Evolutionary conservation across 92 coral and sea anemone genomes (phyloP), one percentile per base, ranked within the genome.

Genomic region (Porites evermanni): DNA sequence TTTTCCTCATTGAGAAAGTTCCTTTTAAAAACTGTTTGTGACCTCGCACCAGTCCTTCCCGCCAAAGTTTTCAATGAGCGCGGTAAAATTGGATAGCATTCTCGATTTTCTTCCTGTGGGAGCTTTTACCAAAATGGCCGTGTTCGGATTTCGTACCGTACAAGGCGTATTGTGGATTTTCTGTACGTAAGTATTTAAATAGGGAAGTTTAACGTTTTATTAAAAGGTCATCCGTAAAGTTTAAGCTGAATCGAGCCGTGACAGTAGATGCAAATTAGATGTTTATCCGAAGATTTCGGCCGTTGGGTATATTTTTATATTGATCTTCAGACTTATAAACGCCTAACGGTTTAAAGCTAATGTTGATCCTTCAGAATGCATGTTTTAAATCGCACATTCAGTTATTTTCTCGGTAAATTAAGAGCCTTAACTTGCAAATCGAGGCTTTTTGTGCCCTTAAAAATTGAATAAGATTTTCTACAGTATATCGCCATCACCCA

Each of bases 11-110:
- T 38, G 47, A 0, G 0, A 38, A 38, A 38, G 47, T 56, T 56
- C 14, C 60, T 54, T 54, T 10, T 13, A 54, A 54, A 54, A 19
- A 19, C 4, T 26, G 16, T 13, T 23, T 18, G 9, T 51, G 26
- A 47, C 9, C 84, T 81, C 78, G 86, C 78, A 53, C 86, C 86
- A 81, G 86, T 71, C 86, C 86, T 81, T 81, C 77, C 21, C 78
- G 68, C 70, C 68, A 29, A 50, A 23, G 29, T 26, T 81, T 68
- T 17, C 32, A 81, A 71, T 80, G 18, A 50, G 32, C 70, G 86
- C 86, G 86, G 78, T 68, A 70, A 81, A 52, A 54, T 23, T 19
- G 32, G 21, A 3, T 21, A 24, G 32, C 12, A 69, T 13, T 2
- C 47, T 38, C 47, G 47, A 38, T 38, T 21, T 5, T 71, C 18